Evolutionary conservation across 2,888 invertebrate species (phyloP), one percentile per base, ranked within the genome.

Genomic region (Nasonovia ribisnigri): DNA sequence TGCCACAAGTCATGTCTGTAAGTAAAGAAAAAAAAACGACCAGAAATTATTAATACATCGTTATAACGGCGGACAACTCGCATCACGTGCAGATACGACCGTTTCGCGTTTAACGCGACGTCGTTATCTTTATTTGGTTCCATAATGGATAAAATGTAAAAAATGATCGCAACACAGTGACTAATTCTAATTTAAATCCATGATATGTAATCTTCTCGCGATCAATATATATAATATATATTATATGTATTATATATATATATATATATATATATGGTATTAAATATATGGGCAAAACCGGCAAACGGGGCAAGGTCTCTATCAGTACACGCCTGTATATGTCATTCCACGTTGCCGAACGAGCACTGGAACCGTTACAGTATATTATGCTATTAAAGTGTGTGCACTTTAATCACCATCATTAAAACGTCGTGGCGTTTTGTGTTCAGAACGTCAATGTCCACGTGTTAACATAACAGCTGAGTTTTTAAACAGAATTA

Each of bases 1-100:
- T 90, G 42, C 93, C 93, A 29, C 93, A 93, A 90, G 93, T 86
- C 93, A 93, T 93, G 48, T 84, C 89, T 93, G 86, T 20, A 42
- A 51, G 29, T 48, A 36, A 86, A 57, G 43, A 86, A 60, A 87
- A 46, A 84, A 43, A 91, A 42, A 29, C 29, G 1, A 16, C 24
- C n/a, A 43, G 5, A 46, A 46, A 67, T 42, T 42, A 26, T 88
- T 88, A 91, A 42, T 91, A 84, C 43, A 84, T 91, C 42, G 51
- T 54, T 43, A 84, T 84, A 84, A 91, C 90, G 77, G 77, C 90
- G 51, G 77, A 51, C 26, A 77, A 77, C 36, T 26, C 36, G 13
- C 3, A 13, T 67, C 48, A 36, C 48, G 51, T 91, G 29, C 54
- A 54, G 4, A 51, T 16, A 51, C 24, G 84, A 3, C 42, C 26